A percentile compares a stretch with the other conserved stretches of the same genome.
phyloP scores from a whole-genome alignment of 1,140 invertebrate genomes.

The Cataglyphis hispanica region DNA sequence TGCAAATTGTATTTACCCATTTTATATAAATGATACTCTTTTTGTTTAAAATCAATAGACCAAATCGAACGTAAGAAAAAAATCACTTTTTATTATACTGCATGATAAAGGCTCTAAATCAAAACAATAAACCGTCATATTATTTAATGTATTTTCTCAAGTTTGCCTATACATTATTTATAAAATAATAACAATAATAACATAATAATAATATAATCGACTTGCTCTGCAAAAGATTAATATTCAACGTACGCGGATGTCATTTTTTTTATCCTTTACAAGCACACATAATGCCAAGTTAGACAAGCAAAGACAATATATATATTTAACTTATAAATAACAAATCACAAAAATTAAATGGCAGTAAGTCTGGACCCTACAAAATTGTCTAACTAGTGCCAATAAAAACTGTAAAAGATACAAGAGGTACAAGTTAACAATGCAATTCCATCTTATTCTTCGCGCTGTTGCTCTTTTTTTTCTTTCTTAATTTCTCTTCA shows the following conservation, averaged over 20 bases:
- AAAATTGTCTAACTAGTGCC: too few species aligned
- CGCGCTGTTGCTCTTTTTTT: conserved; percentile 19
- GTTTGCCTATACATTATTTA: conserved; percentile 17
- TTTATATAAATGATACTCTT: background rate
- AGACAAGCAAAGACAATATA: conserved; percentile 69
- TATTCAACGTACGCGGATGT: conserved; percentile 9
- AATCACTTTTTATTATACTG: conserved; percentile 40
- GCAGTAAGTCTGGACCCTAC: too few species aligned
- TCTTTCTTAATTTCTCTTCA: conserved; percentile 35
- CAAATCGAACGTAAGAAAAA: conserved; percentile 22
- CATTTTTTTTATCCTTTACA: conserved; percentile 14
- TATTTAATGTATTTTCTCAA: conserved; percentile 13
- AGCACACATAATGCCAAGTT: conserved; percentile 58
- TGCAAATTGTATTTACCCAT: conserved; percentile 50
- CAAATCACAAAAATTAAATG: conserved; percentile 69
- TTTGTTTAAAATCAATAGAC: conserved; percentile 34
- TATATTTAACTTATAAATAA: conserved; percentile 71
- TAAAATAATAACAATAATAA: conserved; percentile 53
- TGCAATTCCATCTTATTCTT: conserved; percentile 52
- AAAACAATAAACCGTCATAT: conserved; percentile 42
- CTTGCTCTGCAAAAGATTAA: conserved; percentile 18
- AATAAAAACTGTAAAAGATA: too few species aligned
- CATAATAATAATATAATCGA: too few species aligned
- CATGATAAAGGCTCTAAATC: conserved; percentile 32
- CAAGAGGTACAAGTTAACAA: conserved; percentile 55